Base-by-base conservation (phyloP, 2,888 invertebrate species). In the Allacma fusca region DNA sequence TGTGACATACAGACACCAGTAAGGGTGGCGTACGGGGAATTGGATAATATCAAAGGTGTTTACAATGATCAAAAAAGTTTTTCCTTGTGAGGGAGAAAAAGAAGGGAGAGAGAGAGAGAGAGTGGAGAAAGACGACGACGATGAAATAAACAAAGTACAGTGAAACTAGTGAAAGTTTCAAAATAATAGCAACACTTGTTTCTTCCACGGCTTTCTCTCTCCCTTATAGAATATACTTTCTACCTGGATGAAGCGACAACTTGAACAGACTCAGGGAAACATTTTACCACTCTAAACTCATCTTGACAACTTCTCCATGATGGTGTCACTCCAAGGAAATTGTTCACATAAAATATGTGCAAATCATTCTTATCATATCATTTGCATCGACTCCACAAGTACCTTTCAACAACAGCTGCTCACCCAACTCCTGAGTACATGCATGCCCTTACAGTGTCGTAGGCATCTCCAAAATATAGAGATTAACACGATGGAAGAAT, bases 21-120 rank as follows among this genome's bases (percentile, higher is more conserved):
- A 9, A n/a, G 50, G 5, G 19, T 5, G 16, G 34, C 9, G 34
- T 34, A 34, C 9, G 9, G 62, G 62, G 13, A 24, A 24, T 62
- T 12, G 21, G 26, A 26, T 62, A 12, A 62, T 24, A 62, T 62
- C 62, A 26, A 26, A 62, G 62, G 13, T 62, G 26, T 24, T 62
- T 24, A 62, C 24, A 62, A 24, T 62, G 26, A 24, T 62, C 24
- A 62, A 62, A 62, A 62, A 62, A 62, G 23, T 62, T 62, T 23
- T 62, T 62, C 2, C 21, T 57, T 57, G 4, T 57, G 7, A 21
- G 13, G 7, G 57, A 5, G 57, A 57, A 57, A 16, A 21, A 21
- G 16, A 16, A 16, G 21, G 13, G 21, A 16, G n/a, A 16, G 16
- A 57, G 57, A 16, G 57, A 57, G 57, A 57, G 57, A 16, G 16